Percentiles rank a stretch among this genome's conserved stretches.
Evolutionary conservation across 2,888 invertebrate genomes (phyloP).

Genomic region (Caenorhabditis sp.): DNA sequence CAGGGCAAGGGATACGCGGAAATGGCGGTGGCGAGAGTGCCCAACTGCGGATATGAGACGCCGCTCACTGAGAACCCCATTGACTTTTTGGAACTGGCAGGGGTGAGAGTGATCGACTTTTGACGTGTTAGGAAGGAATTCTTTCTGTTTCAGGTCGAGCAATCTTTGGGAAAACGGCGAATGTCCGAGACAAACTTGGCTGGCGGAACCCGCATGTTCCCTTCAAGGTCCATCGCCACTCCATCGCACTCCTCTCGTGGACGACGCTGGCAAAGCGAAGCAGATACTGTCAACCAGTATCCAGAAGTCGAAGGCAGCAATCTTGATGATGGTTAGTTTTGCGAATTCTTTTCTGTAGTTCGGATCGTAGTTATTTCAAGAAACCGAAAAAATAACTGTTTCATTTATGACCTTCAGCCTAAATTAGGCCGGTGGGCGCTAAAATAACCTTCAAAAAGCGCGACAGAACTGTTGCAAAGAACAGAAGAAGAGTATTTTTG

Average conservation of each 20-base stretch:
- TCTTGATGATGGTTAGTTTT: constrained; percentile 71
- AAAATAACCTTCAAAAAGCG: not conserved
- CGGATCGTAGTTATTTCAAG: too few species aligned
- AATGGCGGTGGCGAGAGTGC: constrained; percentile 85
- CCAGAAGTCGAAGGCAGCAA: constrained; percentile 79
- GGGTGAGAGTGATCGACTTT: constrained; percentile 43
- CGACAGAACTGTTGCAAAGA: not conserved
- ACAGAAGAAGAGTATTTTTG: too few species aligned
- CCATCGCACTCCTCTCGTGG: constrained; percentile 60
- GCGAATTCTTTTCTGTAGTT: not conserved
- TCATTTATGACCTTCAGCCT: not conserved
- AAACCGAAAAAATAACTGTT: too few species aligned
- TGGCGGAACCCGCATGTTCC: constrained; percentile 55
- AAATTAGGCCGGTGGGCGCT: not conserved
- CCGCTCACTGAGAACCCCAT: constrained; percentile 87
- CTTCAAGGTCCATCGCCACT: constrained; percentile 52
- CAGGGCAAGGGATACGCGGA: constrained; percentile 92
- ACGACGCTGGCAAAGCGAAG: constrained; percentile 77
- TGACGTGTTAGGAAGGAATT: not conserved
- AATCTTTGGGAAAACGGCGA: constrained; percentile 68
- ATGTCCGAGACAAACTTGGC: constrained; percentile 78
- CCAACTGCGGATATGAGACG: constrained; percentile 91
- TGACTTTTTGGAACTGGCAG: constrained; percentile 71
- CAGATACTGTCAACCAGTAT: constrained; percentile 76
- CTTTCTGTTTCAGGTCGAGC: constrained; percentile 56